Conservation (phyloP, 1,140 invertebrate genomes). For the Sogatella furcifera region DNA sequence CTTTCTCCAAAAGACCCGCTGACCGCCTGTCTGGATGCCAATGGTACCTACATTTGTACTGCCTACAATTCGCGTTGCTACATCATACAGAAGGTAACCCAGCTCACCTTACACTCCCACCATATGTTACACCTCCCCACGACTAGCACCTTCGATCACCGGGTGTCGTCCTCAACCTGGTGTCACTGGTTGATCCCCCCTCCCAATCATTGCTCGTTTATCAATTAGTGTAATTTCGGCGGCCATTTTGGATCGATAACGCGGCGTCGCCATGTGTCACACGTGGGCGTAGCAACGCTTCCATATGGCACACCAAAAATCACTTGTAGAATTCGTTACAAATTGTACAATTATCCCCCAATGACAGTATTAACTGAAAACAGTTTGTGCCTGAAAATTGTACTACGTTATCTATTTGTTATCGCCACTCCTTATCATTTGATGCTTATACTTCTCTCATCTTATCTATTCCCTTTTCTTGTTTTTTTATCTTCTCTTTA, state of each 20-base stretch:
- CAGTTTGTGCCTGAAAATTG: too few species aligned
- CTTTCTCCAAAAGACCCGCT: conserved; percentile 30
- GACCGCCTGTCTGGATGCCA: conserved; percentile 40
- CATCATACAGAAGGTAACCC: conserved; percentile 46
- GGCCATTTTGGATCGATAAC: conserved; percentile 26
- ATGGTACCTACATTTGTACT: conserved; percentile 46
- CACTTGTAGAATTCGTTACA: too few species aligned
- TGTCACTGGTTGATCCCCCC: not conserved
- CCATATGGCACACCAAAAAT: conserved; percentile 11
- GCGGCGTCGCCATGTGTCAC: conserved; percentile 6
- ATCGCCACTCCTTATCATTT: too few species aligned
- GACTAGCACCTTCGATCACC: not conserved
- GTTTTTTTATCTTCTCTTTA: too few species aligned
- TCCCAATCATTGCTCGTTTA: not conserved
- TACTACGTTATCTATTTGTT: too few species aligned
- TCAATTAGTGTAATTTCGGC: not conserved
- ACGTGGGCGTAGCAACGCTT: conserved; percentile 12
- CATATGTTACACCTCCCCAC: conserved; percentile 15
- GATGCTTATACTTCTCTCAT: too few species aligned
- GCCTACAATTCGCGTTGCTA: conserved; percentile 46
- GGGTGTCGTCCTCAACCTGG: not conserved
- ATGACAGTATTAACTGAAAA: too few species aligned
- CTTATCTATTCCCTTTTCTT: too few species aligned
- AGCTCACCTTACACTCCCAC: conserved; percentile 11
- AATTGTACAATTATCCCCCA: too few species aligned